These are phyloP conservation scores for Parnassius smintheus DNA, from an alignment of 2,888 invertebrate species.

Conservation along the genomic window DNA sequence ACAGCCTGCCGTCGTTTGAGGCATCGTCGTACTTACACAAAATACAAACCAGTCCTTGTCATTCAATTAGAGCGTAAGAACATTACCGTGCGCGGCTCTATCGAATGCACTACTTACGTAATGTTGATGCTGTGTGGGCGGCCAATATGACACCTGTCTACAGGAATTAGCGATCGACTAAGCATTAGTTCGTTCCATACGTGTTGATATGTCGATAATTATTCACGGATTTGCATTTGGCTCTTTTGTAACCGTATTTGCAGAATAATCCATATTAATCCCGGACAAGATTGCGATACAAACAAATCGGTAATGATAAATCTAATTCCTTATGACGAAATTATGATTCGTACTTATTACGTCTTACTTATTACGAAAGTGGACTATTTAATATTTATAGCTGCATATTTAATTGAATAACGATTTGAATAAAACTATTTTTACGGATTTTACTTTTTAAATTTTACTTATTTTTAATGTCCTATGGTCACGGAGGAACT, in stretches of 20 bases:
- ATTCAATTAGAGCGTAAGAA: conserved; percentile 70
- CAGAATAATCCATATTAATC: conserved; percentile 21
- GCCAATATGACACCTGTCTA: conserved; percentile 58
- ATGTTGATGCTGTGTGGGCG: conserved; percentile 45
- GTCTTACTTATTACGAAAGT: conserved; percentile 4
- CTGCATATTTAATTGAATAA: not conserved
- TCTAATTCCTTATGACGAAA: conserved; percentile 17
- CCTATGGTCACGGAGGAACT: too few relatives aligned
- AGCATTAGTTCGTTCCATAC: conserved; percentile 45
- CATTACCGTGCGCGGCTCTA: conserved; percentile 44
- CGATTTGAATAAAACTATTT: not conserved
- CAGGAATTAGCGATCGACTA: conserved; percentile 48
- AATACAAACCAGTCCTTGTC: conserved; percentile 51
- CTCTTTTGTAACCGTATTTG: conserved; percentile 17
- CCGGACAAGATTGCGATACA: conserved; percentile 18
- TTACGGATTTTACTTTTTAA: too few relatives aligned
- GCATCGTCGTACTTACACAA: conserved; percentile 45
- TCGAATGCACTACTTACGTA: conserved; percentile 48
- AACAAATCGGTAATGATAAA: conserved; percentile 23
- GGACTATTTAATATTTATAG: not conserved
- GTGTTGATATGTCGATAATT: conserved; percentile 41
- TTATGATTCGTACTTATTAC: conserved; percentile 2
- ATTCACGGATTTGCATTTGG: conserved; percentile 27
- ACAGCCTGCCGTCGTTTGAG: conserved; percentile 35
- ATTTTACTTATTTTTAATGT: too few relatives aligned